Base-by-base conservation (phyloP, 2,888 invertebrate species). In the Heliconius hortense region DNA sequence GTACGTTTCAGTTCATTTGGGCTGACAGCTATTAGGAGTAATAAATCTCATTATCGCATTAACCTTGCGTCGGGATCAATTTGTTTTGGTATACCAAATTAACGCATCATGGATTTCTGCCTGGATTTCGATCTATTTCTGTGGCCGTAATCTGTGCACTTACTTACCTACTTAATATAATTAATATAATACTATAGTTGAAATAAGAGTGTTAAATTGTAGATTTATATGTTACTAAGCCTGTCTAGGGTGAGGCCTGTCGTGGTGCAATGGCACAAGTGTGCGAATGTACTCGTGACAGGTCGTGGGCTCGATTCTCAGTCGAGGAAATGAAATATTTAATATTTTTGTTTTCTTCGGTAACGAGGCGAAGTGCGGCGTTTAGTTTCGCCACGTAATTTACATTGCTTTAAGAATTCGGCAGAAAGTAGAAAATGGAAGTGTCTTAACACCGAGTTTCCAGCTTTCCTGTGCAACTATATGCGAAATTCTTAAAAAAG, bases 41-140 rank as follows among this genome's bases (percentile, higher is more conserved):
- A 77, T 79, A 74, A 75, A 79, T 79, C 75, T 74, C 74, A 77
- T 77, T 78, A 77, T 77, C 72, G 71, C 75, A 78, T 78, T 76
- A 76, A 74, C 73, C 74, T 72, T 62, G 77, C 71, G 75, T 76
- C 75, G 63, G 69, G 76, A 72, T 68, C 76, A 72, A 78, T 74
- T 78, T 78, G 66, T 76, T 74, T 78, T 70, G 48, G 68, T 48
- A 71, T 70, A 69, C 70, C 74, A 71, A 72, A 72, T 75, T 72
- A 69, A 75, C 71, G 72, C 74, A 75, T 77, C 68, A 76, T 69
- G 56, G 73, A 15, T 48, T 72, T 60, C 59, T 64, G 53, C 24
- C 66, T 26, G 24, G 63, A 56, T 66, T 35, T 72, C 18, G 28
- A 68, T 68, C 48, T 68, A n/a, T 68, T 68, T 68, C 11, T 28